phyloP scores from a whole-genome alignment of 2,113 vertebrate genomes.

The Aphyosemion australe region DNA sequence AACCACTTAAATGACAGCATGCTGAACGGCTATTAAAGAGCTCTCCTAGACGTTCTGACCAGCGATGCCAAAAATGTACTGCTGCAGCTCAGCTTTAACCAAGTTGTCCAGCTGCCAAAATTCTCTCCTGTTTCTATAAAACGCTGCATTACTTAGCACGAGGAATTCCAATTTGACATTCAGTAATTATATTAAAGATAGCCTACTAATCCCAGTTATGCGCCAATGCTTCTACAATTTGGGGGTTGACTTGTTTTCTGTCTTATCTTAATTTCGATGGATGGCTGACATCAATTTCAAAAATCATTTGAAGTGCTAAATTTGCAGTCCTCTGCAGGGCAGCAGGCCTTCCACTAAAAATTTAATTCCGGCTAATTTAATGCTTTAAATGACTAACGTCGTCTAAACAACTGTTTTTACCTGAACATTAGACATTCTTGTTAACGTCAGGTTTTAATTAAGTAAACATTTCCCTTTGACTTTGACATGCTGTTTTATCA shows the following conservation, averaged over 20 bases:
- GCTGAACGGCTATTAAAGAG: neutral
- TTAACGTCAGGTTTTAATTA: neutral
- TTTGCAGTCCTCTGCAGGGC: neutral
- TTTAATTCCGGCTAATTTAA: slow-evolving; percentile 1
- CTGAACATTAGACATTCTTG: neutral
- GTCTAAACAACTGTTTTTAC: neutral
- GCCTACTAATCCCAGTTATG: slow-evolving; percentile 21
- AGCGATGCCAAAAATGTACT: neutral
- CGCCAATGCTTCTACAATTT: slow-evolving; percentile 23
- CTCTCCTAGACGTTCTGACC: neutral
- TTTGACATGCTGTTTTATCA: no score
- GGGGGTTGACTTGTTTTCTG: slow-evolving; percentile 33
- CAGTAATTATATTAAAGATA: slow-evolving; percentile 36
- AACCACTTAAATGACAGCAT: neutral
- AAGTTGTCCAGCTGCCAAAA: neutral
- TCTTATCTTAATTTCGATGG: slow-evolving; percentile 19
- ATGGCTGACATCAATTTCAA: slow-evolving; percentile 24
- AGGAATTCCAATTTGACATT: slow-evolving; percentile 22
- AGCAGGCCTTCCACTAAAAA: slow-evolving; percentile 11
- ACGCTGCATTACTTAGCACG: slow-evolving; percentile 8
- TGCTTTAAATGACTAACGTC: neutral
- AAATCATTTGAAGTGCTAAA: slow-evolving; percentile 5
- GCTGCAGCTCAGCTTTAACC: neutral
- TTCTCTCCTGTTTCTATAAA: neutral
- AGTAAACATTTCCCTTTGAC: neutral